Evolutionary conservation across 2,797 vertebrate species (phyloP), one percentile per base, ranked within the genome.

Genomic region (Hirundo rustica): DNA sequence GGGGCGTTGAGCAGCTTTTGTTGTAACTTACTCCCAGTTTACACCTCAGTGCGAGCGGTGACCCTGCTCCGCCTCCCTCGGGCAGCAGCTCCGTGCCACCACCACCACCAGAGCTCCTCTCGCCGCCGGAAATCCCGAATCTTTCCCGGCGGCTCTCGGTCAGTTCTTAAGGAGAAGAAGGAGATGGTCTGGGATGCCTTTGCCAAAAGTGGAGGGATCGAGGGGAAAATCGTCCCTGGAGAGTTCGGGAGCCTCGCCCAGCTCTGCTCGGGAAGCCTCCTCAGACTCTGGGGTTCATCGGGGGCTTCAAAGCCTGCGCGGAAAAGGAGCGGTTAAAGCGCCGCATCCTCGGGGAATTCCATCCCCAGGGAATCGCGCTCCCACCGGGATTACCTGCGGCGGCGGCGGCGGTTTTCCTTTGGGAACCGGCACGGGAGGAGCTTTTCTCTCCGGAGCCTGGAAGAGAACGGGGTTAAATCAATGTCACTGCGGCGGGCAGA

Each of bases 241-340:
- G 60, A 26, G 8, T 20, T 27, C 26, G 9, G 68, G 22, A 8
- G 36, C 3, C 25, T 29, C 30, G 3, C 5, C 32, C 38, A 54
- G 55, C 62, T 29, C 42, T 47, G 1, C 20, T 2, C 6, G 30
- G 36, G 76, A 5, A 16, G 22, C 64, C 40, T 97, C 19, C 86
- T 97, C 95, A 97, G 50, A 96, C 95, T 3, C 88, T 57, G 75
- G 95, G 95, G 6, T 96, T 86, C 34, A 53, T 2, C 1, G 92
- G 83, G 58, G 95, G 96, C 64, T 97, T 97, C 21, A 96, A 29
- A 65, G 94, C 96, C 97, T 97, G 18, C 1, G 0, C 4, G 79
- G 42, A 48, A 44, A 65, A 80, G 27, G 7, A 45, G 42, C 17
- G 30, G 42, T 72, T 32, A 13, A 44, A 72, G 3, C 13, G 5